Evolutionary conservation across 2,888 invertebrate species (phyloP).

Genomic region (Cinara cedri): DNA sequence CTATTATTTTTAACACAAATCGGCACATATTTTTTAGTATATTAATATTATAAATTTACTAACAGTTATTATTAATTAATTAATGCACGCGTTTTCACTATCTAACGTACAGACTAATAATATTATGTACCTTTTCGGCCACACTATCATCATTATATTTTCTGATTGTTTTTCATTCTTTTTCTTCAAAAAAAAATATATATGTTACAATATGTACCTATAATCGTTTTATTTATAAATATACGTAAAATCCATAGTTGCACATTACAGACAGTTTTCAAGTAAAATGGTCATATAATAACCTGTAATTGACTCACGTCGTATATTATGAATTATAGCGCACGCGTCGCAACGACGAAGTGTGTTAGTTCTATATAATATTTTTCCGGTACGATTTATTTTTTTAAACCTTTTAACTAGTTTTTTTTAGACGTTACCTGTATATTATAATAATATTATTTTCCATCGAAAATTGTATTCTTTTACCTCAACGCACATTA

Average conservation of each 20-base stretch:
- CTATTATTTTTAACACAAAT: neutral
- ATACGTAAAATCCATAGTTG: too few species aligned
- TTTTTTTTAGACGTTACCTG: constrained; percentile 44
- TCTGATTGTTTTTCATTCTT: too few species aligned
- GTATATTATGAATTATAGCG: too few species aligned
- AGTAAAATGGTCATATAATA: too few species aligned
- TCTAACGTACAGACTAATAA: neutral
- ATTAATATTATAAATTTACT: neutral
- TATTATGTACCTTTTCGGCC: neutral
- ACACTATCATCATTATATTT: too few species aligned
- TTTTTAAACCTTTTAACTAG: constrained; percentile 20
- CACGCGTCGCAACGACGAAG: neutral
- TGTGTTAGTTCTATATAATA: too few species aligned
- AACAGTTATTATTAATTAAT: neutral
- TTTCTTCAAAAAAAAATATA: too few species aligned
- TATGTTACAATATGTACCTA: too few species aligned
- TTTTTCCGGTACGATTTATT: constrained; percentile 44
- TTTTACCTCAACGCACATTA: constrained; percentile 1
- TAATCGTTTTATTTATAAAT: too few species aligned
- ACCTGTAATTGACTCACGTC: too few species aligned
- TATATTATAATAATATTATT: constrained; percentile 14
- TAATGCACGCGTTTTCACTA: constrained; percentile 19
- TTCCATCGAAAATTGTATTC: constrained; percentile 40
- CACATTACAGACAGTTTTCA: too few species aligned
- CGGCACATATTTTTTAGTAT: constrained; percentile 12